These are phyloP conservation scores for Drosophila ustulata DNA, from an alignment of 2,888 invertebrate genomes.

Conservation along the genomic window DNA sequence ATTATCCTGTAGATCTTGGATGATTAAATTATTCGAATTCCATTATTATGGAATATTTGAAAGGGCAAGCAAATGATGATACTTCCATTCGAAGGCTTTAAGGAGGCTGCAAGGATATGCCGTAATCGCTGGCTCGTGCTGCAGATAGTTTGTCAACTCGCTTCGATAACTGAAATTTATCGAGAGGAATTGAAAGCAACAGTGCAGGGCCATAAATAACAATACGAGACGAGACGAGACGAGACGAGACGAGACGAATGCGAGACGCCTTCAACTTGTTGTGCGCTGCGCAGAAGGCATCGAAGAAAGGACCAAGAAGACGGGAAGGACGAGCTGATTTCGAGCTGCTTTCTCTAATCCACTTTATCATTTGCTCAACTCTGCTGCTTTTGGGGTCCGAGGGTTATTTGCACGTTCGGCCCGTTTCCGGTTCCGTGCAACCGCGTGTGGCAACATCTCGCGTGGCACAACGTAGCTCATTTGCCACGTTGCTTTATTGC, in stretches of 20 bases:
- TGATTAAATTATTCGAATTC: too few relatives aligned
- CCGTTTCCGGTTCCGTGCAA: slow-evolving; percentile 40
- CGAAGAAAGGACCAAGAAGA: neutral
- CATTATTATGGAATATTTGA: too few relatives aligned
- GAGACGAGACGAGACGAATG: neutral
- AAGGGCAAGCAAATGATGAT: too few relatives aligned
- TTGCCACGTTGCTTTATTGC: slow-evolving; percentile 64
- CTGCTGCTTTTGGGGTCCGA: slow-evolving; percentile 12
- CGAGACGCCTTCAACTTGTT: slow-evolving; percentile 32
- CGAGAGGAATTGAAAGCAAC: slow-evolving; percentile 39
- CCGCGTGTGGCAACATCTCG: slow-evolving; percentile 5
- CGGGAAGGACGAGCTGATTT: slow-evolving; percentile 13
- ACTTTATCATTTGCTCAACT: slow-evolving; percentile 41
- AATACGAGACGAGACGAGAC: slow-evolving; percentile 3
- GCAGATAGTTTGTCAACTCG: neutral
- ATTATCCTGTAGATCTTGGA: too few relatives aligned
- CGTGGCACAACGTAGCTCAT: slow-evolving; percentile 41
- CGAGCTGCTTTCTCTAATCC: slow-evolving; percentile 34
- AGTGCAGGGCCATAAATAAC: slow-evolving; percentile 37
- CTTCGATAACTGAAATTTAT: slow-evolving; percentile 46
- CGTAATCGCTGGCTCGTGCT: neutral
- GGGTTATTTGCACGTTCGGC: slow-evolving; percentile 54
- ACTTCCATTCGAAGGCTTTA: too few relatives aligned
- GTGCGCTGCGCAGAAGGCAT: neutral
- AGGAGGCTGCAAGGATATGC: neutral